Evolutionary conservation across 2,888 invertebrate genomes (phyloP), one percentile per base, ranked within the genome.

Genomic region (Cephalotes varians): DNA sequence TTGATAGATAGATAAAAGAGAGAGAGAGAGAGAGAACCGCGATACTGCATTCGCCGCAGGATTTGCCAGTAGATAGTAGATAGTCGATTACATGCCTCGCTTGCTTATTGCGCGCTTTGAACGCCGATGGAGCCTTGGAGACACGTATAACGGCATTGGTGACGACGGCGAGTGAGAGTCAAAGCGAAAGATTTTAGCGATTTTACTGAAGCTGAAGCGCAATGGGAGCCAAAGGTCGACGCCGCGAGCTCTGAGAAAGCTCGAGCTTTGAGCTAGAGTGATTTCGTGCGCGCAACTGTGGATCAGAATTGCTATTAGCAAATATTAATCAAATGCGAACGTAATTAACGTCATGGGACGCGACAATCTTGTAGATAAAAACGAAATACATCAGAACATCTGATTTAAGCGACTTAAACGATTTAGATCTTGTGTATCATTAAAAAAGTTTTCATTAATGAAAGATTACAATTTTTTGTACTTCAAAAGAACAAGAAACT

Each of bases 71-170:
- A 85, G 88, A 89, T 90, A 87, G 77, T 88, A 85, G 88, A 89
- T 90, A 90, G 89, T 90, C 89, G 88, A 90, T 90, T 89, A 90
- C 89, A 89, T 85, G 89, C 83, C 56, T 86, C 81, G 89, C 88
- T 89, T 87, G 88, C 89, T 89, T 85, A 89, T 89, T 89, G 87
- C 89, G 69, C 56, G 87, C 89, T 90, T 87, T 89, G 89, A 86
- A 82, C 84, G 69, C 18, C 77, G 84, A 81, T 47, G 34, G n/a
- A n/a, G n/a, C n/a, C 64, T 51, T 56, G 83, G 81, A 71, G 71
- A 79, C 71, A 54, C 54, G 62, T 74, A 86, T 60, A 84, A 86
- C 82, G 49, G 21, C 28, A 49, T 44, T 60, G 49, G 44, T 69
- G 71, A 79, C 44, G 71, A 15, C 56, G 44, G 34, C 44, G 77